Conservation (phyloP, 2,113 vertebrate species). For the Mormyrus iriodes region DNA sequence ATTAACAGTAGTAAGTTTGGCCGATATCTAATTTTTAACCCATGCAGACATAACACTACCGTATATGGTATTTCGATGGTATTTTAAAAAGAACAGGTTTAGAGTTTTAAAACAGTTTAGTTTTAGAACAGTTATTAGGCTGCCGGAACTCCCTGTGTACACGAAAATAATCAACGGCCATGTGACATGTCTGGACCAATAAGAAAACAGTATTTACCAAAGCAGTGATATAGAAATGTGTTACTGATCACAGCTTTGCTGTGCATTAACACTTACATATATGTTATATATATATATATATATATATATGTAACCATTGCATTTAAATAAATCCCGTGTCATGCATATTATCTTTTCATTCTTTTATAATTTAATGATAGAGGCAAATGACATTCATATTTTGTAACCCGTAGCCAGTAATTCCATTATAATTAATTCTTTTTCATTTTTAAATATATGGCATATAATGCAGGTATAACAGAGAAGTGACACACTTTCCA, state of each 20-base stretch:
- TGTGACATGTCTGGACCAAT: neutral
- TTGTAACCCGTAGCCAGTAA: neutral
- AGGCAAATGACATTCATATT: neutral
- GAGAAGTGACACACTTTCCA: neutral
- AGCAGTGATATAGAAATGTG: neutral
- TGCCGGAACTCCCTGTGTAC: neutral
- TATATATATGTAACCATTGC: neutral
- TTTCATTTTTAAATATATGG: no score
- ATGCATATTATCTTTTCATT: neutral
- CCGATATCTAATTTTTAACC: neutral
- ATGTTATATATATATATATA: neutral
- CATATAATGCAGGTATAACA: neutral
- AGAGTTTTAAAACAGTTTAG: no score
- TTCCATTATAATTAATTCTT: neutral
- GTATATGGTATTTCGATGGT: neutral
- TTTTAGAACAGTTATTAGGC: neutral
- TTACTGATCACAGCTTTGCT: neutral
- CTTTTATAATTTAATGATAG: neutral
- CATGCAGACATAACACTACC: neutral
- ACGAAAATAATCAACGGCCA: neutral
- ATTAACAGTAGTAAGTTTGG: neutral
- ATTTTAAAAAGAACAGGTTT: neutral
- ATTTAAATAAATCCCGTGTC: neutral
- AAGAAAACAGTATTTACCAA: neutral
- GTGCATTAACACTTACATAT: neutral